Base-by-base conservation (phyloP, 2,888 invertebrate species). In the Oegoconia quadripuncta region DNA sequence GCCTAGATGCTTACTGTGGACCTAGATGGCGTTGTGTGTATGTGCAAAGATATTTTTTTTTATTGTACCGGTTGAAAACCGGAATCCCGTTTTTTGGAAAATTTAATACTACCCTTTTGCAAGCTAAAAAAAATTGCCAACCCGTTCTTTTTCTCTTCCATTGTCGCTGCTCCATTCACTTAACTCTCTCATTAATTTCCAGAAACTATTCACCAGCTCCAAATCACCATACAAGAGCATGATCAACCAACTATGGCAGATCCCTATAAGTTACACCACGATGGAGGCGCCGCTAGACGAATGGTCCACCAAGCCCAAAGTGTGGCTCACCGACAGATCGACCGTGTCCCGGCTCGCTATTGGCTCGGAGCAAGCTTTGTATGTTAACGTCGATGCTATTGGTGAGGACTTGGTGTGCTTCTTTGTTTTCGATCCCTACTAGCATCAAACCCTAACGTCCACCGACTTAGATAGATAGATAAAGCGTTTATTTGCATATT, bases 371-470 rank as follows among this genome's bases (percentile, higher is more conserved):
- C 90, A 92, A 78, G 72, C 83, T 1, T 56, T 92, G 1, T 87
- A 93, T 31, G 89, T 91, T 39, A 93, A 93, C 54, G 76, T 91
- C 1, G 84, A 88, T 18, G 89, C 89, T 59, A 87, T 89, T 36
- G 90, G 91, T 91, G 29, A 72, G 73, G 9, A 11, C 1, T n/a
- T 6, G 20, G 18, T 13, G 20, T 27, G 13, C n/a, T 14, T 12
- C 11, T 28, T 14, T 18, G 7, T 18, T 5, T 18, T 18, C 7
- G 7, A 18, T 18, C 7, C 4, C 7, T 18, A 4, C 4, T 18
- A 5, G 18, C 7, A 18, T 7, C 4, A n/a, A n/a, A n/a, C n/a
- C n/a, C n/a, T n/a, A n/a, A n/a, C n/a, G n/a, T n/a, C n/a, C n/a
- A n/a, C n/a, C n/a, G n/a, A n/a, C n/a, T n/a, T n/a, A n/a, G n/a